Percentiles rank a stretch among this genome's conserved stretches.
Conservation (phyloP, 1,140 invertebrate genomes). For the Globodera rostochiensis region DNA sequence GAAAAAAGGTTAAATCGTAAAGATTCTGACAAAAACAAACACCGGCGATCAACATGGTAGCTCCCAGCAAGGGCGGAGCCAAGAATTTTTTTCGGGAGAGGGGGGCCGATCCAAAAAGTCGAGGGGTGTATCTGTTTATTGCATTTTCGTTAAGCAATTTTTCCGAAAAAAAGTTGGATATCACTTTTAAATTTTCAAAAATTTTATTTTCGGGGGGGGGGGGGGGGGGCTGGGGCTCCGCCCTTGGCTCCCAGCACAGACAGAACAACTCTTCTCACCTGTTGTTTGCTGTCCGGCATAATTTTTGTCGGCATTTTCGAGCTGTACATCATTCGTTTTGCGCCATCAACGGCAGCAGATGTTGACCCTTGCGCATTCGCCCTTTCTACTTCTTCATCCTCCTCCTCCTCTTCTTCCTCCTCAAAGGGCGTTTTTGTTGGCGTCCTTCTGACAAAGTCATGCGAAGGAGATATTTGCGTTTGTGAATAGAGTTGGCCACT, state of each 20-base stretch:
- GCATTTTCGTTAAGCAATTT: no score
- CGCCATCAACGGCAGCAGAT: background rate
- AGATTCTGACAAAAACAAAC: background rate
- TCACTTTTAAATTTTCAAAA: no score
- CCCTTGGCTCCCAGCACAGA: no score
- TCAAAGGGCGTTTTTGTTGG: background rate
- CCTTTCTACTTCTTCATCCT: background rate
- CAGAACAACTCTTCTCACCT: background rate
- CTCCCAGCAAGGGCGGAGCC: background rate
- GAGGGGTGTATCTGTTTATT: no score
- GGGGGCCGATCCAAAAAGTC: no score
- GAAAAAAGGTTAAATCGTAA: background rate
- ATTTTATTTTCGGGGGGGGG: no score
- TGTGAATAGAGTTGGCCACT: background rate
- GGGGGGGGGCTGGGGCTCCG: no score
- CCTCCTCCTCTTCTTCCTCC: conserved; percentile 21
- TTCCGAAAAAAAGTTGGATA: no score
- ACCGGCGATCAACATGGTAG: no score
- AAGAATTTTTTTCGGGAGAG: no score
- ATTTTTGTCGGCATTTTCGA: conserved; percentile 1
- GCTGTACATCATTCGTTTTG: background rate
- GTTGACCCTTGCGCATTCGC: background rate
- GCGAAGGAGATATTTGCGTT: background rate
- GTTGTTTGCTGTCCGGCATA: conserved; percentile 1
- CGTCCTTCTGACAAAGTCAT: background rate